Percentiles rank a stretch among this genome's conserved stretches.
phyloP scores from a whole-genome alignment of 1,140 invertebrate species.

The Drosophila ohnishii region DNA sequence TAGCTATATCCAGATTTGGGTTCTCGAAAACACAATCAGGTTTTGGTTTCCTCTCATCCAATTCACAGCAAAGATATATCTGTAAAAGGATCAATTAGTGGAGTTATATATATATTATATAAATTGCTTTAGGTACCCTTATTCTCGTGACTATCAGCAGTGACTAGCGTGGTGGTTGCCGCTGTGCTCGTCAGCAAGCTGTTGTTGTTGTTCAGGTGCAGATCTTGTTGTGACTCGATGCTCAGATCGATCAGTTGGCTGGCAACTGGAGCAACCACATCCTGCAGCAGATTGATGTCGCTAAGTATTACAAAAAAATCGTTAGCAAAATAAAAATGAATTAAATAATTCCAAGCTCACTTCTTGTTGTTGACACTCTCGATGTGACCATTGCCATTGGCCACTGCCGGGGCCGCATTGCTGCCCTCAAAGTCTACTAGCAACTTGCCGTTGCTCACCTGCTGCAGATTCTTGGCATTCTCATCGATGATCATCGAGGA shows the following conservation, averaged over 20 bases:
- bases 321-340: neutral
- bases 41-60: conserved; percentile 67
- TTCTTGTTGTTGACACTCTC: conserved; percentile 83
- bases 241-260: conserved; percentile 81
- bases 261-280: conserved; percentile 65
- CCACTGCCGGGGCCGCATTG: conserved; percentile 52
- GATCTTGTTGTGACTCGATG: conserved; percentile 82
- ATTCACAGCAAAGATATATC: conserved; percentile 83
- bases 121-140: conserved; percentile 59
- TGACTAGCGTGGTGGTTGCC: conserved; percentile 82
- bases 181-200: conserved; percentile 80
- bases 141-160: conserved; percentile 83
- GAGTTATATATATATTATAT: neutral
- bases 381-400: conserved; percentile 81
- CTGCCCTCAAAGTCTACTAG: conserved; percentile 63
- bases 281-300: conserved; percentile 80
- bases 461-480: conserved; percentile 80
- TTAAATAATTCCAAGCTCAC: conserved; percentile 42
- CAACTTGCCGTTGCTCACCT: conserved; percentile 79
- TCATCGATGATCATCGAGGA: conserved; percentile 82
- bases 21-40: conserved; percentile 72
- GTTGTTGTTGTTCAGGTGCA: conserved; percentile 82
- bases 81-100: conserved; percentile 11
- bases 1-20: conserved; percentile 76
- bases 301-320: conserved; percentile 18